These are phyloP conservation scores for Labrus mixtus DNA, from an alignment of 2,113 vertebrate species.

Conservation along the genomic window DNA sequence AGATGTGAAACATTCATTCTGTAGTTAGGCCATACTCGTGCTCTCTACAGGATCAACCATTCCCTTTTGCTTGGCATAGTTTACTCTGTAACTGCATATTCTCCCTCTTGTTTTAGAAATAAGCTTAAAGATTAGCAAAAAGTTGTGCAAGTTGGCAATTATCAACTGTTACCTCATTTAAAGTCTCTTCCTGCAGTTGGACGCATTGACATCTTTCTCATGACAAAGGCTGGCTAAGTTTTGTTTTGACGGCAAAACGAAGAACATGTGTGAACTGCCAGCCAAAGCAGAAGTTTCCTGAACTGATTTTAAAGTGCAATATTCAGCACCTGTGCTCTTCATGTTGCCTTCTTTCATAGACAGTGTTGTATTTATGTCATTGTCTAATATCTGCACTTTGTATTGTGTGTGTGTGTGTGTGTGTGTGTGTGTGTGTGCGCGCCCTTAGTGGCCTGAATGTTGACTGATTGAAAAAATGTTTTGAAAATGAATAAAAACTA, in stretches of 20 bases:
- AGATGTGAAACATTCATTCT: neutral
- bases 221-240: slow-evolving; percentile 42
- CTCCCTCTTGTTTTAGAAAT: neutral
- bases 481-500: slow-evolving; percentile 63
- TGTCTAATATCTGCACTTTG: slow-evolving; percentile 75
- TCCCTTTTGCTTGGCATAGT: neutral
- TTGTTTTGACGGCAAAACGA: slow-evolving; percentile 20
- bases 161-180: slow-evolving; percentile 75
- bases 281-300: slow-evolving; percentile 52
- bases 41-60: neutral
- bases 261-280: neutral
- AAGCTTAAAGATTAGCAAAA: neutral
- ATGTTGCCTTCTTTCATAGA: slow-evolving; percentile 69
- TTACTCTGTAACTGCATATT: neutral
- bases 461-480: slow-evolving; percentile 47
- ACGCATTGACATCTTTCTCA: slow-evolving; percentile 24
- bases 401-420: slow-evolving; percentile 23
- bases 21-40: slow-evolving; percentile 15
- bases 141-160: slow-evolving; percentile 9
- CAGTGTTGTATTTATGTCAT: slow-evolving; percentile 58
- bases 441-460: slow-evolving; percentile 28
- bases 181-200: slow-evolving; percentile 28
- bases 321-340: slow-evolving; percentile 68
- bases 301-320: slow-evolving; percentile 74
- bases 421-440: neutral